Base-by-base conservation (phyloP, 2,113 vertebrate species). In the Laterallus jamaicensis region DNA sequence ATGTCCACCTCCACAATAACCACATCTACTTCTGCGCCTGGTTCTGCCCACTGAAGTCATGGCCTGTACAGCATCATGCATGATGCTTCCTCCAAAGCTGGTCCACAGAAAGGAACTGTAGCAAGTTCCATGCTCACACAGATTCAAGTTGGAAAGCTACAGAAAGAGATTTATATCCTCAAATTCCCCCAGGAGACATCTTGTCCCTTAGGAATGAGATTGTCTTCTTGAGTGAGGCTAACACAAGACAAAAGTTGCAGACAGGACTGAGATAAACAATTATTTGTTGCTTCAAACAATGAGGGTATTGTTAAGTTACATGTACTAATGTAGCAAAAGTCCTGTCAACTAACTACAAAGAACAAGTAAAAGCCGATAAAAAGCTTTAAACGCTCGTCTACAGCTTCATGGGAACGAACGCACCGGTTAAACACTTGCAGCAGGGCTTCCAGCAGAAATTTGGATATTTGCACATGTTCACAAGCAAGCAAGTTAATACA, bases 401-500 rank as follows among this genome's bases (percentile, higher is more conserved):
- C 26, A 40, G 75, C 47, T 58, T 80, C 84, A 92, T 91, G 81
- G 76, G 86, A 96, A 90, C 47, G 31, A 82, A 79, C 8, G 29
- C 55, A 67, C 44, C 1, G 4, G 44, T 66, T 86, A 92, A 76
- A 74, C 49, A 56, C 71, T 73, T 78, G 40, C 28, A 81, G 60
- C 32, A 88, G 66, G 66, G 56, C 50, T 94, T 75, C 70, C 71
- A 93, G 77, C 66, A 0, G 2, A 86, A 95, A 92, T 82, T 31
- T 82, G 58, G 84, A 4, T 90, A 93, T 84, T 90, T 91, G 83
- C 40, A 81, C 47, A 92, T 47, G 69, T 32, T 95, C 54, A 82
- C 40, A 74, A 85, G 67, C 25, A 54, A 85, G 76, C 86, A 77
- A 95, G 92, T 86, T 74, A 82, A 64, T 44, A 77, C 96, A 80